phyloP scores from a whole-genome alignment of 2,797 vertebrate species.

The Crenichthys baileyi region DNA sequence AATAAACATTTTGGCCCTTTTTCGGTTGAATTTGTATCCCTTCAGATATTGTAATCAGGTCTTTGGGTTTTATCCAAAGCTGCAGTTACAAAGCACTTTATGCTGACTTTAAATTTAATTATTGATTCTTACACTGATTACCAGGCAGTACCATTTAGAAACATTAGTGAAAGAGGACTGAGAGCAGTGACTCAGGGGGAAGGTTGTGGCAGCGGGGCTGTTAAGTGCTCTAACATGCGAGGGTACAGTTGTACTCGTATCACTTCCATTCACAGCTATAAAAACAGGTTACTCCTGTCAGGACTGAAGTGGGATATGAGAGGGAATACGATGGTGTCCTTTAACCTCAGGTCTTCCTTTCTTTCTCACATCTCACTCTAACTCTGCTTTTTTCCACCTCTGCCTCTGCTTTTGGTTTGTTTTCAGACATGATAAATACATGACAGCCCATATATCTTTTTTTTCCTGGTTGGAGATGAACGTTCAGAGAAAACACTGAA shows the following conservation, averaged over 20 bases:
- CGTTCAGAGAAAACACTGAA: constrained; percentile 21
- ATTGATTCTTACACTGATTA: constrained; percentile 41
- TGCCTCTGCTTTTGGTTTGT: constrained; percentile 34
- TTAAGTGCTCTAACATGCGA: constrained; percentile 32
- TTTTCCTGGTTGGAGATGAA: constrained; percentile 27
- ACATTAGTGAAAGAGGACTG: constrained; percentile 21
- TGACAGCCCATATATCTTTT: constrained; percentile 45
- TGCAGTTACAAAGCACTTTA: constrained; percentile 5
- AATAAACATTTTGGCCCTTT: not conserved
- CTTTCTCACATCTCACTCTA: not conserved
- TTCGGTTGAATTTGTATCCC: not conserved
- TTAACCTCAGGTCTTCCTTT: constrained; percentile 27
- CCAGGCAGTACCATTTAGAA: constrained; percentile 25
- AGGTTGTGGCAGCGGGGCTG: constrained; percentile 20
- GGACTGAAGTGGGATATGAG: constrained; percentile 64
- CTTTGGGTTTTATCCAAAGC: constrained; percentile 1
- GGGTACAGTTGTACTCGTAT: constrained; percentile 51
- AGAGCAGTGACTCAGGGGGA: constrained; percentile 21
- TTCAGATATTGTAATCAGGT: not conserved
- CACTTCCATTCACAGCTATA: constrained; percentile 48
- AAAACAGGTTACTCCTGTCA: constrained; percentile 62
- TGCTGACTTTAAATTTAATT: constrained; percentile 21
- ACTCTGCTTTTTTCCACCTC: constrained; percentile 21
- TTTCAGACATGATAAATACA: constrained; percentile 7
- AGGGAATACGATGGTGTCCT: constrained; percentile 48